Evolutionary conservation across 2,113 vertebrate genomes (phyloP).

Genomic region (Pongo abelii): DNA sequence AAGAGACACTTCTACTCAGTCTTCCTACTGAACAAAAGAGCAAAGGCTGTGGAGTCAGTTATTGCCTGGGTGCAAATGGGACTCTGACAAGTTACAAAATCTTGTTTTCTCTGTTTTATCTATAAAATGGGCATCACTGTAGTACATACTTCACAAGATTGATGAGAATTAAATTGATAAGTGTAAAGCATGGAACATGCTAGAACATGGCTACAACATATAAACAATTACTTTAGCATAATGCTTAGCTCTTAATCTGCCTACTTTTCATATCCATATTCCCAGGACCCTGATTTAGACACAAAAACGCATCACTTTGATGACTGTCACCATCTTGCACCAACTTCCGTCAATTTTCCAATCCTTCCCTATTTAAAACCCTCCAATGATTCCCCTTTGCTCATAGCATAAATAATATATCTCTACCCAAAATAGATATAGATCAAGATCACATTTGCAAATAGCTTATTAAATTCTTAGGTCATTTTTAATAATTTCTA

Average conservation of each 20-base stretch:
- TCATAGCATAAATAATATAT: constrained; percentile 11
- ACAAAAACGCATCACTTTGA: neutral
- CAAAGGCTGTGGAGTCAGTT: neutral
- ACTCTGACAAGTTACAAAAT: neutral
- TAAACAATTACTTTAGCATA: neutral
- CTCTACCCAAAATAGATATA: neutral
- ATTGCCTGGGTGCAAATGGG: neutral
- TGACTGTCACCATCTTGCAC: neutral
- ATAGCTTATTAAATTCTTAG: constrained; percentile 32
- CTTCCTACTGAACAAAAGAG: neutral
- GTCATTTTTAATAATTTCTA: constrained; percentile 38
- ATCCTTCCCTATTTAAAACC: neutral
- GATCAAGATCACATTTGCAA: neutral
- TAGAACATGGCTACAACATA: neutral
- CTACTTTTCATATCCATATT: neutral
- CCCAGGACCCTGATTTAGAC: neutral
- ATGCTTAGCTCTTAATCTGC: neutral
- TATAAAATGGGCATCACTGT: neutral
- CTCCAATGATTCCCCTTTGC: neutral
- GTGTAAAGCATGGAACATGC: neutral
- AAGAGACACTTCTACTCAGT: neutral
- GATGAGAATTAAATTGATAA: neutral
- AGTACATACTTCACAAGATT: neutral
- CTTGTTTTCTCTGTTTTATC: neutral
- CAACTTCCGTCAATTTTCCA: neutral